These are phyloP conservation scores for Temnothorax unifasciatus DNA, from an alignment of 2,888 invertebrate species.

Conservation along the genomic window DNA sequence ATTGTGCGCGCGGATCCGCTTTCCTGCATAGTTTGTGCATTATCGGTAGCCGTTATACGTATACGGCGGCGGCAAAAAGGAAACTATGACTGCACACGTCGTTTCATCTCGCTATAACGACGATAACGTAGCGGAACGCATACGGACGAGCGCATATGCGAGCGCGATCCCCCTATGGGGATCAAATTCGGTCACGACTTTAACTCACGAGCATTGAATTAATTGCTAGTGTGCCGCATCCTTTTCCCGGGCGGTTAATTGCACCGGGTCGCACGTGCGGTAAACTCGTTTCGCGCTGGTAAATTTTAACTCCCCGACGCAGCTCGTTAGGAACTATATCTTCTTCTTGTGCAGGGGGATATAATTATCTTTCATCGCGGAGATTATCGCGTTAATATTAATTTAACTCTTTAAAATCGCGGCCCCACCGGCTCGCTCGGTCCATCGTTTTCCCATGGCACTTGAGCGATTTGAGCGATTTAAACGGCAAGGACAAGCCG, in stretches of 20 bases:
- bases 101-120: background rate
- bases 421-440: background rate
- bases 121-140: background rate
- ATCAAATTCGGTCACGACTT: constrained; percentile 44
- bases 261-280: constrained; percentile 36
- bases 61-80: constrained; percentile 6
- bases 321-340: constrained; percentile 35
- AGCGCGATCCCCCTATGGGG: background rate
- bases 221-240: constrained; percentile 31
- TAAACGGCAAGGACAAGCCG: background rate
- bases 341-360: background rate
- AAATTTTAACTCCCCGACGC: constrained; percentile 46
- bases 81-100: background rate
- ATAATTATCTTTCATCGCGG: constrained; percentile 30
- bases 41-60: constrained; percentile 41
- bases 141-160: background rate
- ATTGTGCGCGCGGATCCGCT: constrained; percentile 26
- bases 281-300: constrained; percentile 29
- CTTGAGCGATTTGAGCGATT: background rate
- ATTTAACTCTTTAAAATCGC: constrained; percentile 17
- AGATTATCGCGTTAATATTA: constrained; percentile 42
- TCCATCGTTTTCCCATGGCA: background rate
- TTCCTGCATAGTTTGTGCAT: constrained; percentile 37
- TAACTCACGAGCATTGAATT: constrained; percentile 29
- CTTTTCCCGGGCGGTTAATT: constrained; percentile 32